Evolutionary conservation across 2,888 invertebrate species (phyloP), one percentile per base, ranked within the genome.

Genomic region (Chymomyza fuscimana): DNA sequence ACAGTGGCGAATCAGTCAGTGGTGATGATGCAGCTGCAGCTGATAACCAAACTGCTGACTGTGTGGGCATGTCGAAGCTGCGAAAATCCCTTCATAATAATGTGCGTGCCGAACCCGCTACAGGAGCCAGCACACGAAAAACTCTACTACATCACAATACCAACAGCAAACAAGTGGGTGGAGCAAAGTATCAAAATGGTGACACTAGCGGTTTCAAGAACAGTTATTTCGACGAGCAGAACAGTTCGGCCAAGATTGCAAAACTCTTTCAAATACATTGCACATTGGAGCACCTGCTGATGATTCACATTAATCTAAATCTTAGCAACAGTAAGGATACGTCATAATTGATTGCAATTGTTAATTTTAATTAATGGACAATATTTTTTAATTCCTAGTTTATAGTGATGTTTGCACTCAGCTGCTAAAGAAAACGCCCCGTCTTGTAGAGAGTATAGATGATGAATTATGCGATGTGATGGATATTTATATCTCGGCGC

Each of bases 81-180:
- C 89, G 92, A 4, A 92, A 91, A 81, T 91, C 92, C 0, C 69
- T 92, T 67, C 86, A 89, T 46, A 90, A 90, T 78, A 91, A 90
- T 15, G 82, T 89, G 22, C 80, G 85, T 2, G 72, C 77, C 15
- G 87, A 89, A 69, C 59, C 76, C 12, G 65, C 79, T 1, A 68
- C 71, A 4, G 63, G 10, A 1, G 63, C 72, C 5, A 72, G 78
- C 16, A 73, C 80, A 59, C 86, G 92, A 4, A 90, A 90, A 69
- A 91, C 91, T 9, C 76, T 91, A 36, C 69, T 92, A 46, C 90
- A 90, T 65, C 88, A 82, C 29, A 82, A 82, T 65, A 72, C 79
- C 2, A 82, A 80, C 15, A 72, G 1, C 25, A 85, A 78, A 32
- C 65, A 72, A n/a, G 19, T 54, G 2, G 73, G 60, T 25, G 51